phyloP scores from a whole-genome alignment of 1,140 invertebrate species.

The Bombyx mandarina region DNA sequence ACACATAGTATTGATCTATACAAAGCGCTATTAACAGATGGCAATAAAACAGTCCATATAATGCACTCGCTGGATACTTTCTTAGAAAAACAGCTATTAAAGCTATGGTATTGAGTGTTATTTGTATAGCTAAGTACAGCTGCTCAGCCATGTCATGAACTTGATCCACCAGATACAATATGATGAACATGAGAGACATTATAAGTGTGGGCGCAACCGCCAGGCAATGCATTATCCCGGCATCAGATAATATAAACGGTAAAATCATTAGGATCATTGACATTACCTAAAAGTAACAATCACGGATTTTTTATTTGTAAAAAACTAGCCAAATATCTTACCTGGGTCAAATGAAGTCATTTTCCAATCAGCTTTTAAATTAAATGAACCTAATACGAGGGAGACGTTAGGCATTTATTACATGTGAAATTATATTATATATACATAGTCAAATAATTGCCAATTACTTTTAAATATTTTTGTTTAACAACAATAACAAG shows the following conservation, averaged over 20 bases:
- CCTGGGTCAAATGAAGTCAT: no score
- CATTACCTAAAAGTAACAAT: slow-evolving; percentile 61
- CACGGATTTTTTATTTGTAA: background rate
- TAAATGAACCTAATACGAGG: no score
- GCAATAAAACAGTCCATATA: slow-evolving; percentile 48
- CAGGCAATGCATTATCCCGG: slow-evolving; percentile 41
- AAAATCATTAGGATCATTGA: slow-evolving; percentile 51
- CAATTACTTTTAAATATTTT: no score
- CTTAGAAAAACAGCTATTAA: slow-evolving; percentile 22
- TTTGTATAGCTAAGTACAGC: slow-evolving; percentile 41
- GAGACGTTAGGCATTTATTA: no score
- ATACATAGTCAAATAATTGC: no score
- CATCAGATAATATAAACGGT: slow-evolving; percentile 38
- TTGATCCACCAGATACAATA: slow-evolving; percentile 59
- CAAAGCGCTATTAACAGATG: slow-evolving; percentile 44
- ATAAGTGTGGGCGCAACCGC: slow-evolving; percentile 48
- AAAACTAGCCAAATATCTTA: no score
- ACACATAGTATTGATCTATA: slow-evolving; percentile 48
- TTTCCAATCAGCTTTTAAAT: no score
- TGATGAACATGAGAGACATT: slow-evolving; percentile 47
- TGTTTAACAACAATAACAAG: no score
- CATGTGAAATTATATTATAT: no score
- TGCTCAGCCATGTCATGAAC: slow-evolving; percentile 52
- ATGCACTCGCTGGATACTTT: slow-evolving; percentile 14
- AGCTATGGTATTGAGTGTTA: slow-evolving; percentile 26